Evolutionary conservation across 2,113 vertebrate species (phyloP), one percentile per base, ranked within the genome.

Genomic region (Oxyura jamaicensis): DNA sequence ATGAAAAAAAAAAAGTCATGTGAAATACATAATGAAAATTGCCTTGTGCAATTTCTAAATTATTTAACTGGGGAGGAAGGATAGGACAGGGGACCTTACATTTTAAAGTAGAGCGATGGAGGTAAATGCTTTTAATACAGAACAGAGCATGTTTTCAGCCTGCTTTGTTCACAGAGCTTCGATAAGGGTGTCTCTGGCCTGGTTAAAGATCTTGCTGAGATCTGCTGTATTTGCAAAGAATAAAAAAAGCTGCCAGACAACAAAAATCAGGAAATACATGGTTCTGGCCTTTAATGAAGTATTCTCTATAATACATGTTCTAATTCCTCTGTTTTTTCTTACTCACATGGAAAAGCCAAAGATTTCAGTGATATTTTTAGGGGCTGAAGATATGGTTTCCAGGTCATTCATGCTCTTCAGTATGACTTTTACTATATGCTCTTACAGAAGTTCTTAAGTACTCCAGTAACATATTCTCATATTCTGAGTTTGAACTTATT

Each of bases 101-200:
- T 48, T 21, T 48, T 48, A 48, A 48, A 48, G 20, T 48, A 48
- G n/a, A 73, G 17, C 93, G 86, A 84, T 75, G 75, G 58, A 93
- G 79, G 53, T n/a, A 65, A 92, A 50, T 92, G 13, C 81, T 84
- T 96, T 97, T 67, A 73, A 85, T 86, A 63, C 36, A 69, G 66
- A 86, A 68, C 28, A 65, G 75, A 86, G 83, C 50, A 83, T 79
- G 80, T 95, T 96, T 94, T 91, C 83, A 90, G 78, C 76, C 25
- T 95, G 74, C 86, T 96, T 95, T 96, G 87, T 83, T 92, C 90
- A 86, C 67, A 82, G 67, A 97, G 95, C 68, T 93, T 90, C 83
- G 65, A 66, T 94, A 90, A 75, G 31, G 3, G 1, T 96, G 74
- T 97, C 88, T 95, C 62, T 85, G 93, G 81, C 56, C 95, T 92